Conservation (phyloP, 2,113 vertebrate genomes). For the Alectura lathami region DNA sequence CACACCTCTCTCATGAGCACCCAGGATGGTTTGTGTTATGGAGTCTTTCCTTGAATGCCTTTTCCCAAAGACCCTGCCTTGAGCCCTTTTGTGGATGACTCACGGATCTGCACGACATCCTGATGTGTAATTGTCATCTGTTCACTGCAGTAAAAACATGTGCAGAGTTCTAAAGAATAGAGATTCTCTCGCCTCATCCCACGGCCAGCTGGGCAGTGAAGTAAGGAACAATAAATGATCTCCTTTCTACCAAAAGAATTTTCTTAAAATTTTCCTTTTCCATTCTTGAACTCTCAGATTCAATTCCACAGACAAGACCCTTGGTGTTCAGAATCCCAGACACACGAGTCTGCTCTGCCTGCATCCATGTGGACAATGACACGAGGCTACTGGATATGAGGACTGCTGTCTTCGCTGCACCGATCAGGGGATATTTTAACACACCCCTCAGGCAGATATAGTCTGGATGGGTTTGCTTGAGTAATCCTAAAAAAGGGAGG, state of each 20-base stretch:
- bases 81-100: background rate
- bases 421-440: background rate
- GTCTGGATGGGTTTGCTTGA: background rate
- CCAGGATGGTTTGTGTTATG: background rate
- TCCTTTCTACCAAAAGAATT: background rate
- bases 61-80: background rate
- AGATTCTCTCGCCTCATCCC: background rate
- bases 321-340: background rate
- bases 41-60: background rate
- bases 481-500: background rate
- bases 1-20: background rate
- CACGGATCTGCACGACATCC: background rate
- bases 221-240: background rate
- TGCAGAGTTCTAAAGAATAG: background rate
- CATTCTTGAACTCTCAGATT: background rate
- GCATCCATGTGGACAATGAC: background rate
- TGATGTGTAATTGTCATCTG: background rate
- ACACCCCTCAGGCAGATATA: background rate
- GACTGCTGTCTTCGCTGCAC: background rate
- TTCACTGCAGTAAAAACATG: accelerated
- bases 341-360: background rate
- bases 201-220: background rate
- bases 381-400: background rate
- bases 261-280: background rate
- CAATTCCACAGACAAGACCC: background rate